Evolutionary conservation across 1,140 invertebrate genomes (phyloP).

Genomic region (Neodiprion lecontei): DNA sequence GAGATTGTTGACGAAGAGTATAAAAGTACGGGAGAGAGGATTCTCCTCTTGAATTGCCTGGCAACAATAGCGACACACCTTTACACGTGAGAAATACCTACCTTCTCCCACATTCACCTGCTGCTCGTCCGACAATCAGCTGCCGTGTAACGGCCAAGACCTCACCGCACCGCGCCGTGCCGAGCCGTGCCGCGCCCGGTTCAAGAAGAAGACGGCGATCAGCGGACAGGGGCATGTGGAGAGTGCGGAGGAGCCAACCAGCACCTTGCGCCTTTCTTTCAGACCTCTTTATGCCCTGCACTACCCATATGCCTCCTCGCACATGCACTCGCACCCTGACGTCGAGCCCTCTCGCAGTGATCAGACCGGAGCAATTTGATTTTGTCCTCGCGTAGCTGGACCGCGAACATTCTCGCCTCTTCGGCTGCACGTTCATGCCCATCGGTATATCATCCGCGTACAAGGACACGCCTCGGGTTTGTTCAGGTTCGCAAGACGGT

Average conservation of each 20-base stretch:
- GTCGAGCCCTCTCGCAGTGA: background rate
- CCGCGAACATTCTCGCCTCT: too few relatives aligned
- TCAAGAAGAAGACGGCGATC: background rate
- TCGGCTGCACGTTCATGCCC: too few relatives aligned
- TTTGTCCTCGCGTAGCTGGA: background rate
- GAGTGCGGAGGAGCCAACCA: background rate
- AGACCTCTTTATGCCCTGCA: background rate
- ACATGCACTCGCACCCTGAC: background rate
- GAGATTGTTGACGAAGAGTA: background rate
- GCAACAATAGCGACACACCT: slow-evolving; percentile 7
- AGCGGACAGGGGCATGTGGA: background rate
- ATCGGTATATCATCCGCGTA: too few relatives aligned
- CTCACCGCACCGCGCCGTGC: background rate
- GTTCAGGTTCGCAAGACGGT: too few relatives aligned
- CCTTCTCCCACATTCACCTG: slow-evolving; percentile 6
- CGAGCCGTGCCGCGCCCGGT: background rate
- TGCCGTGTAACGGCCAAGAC: background rate
- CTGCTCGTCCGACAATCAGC: background rate
- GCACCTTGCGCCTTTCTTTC: slow-evolving; percentile 6
- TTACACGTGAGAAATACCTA: background rate
- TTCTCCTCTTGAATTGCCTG: background rate
- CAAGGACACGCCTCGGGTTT: too few relatives aligned
- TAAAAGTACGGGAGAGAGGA: background rate
- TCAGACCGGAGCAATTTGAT: background rate
- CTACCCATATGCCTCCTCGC: slow-evolving; percentile 1